Evolutionary conservation across 2,797 vertebrate genomes (phyloP).

Genomic region (Sorex maritimensis): DNA sequence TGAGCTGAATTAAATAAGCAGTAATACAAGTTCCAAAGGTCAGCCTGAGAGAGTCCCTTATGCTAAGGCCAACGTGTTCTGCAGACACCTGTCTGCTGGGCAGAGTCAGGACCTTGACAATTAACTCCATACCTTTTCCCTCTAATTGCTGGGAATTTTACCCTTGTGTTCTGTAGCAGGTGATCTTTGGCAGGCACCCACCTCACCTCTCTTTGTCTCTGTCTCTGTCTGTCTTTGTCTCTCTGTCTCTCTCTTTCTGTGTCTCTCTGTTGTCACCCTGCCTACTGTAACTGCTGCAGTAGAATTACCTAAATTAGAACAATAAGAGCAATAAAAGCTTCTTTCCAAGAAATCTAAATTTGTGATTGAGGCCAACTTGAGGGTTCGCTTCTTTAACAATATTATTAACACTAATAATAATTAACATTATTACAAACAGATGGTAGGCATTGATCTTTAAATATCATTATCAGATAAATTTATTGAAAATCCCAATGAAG

Average conservation of each 20-base stretch:
- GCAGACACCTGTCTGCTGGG: neutral
- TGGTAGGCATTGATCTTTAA: constrained; percentile 19
- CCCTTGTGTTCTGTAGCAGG: neutral
- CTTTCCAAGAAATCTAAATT: constrained; percentile 42
- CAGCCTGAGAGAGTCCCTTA: neutral
- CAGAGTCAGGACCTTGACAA: neutral
- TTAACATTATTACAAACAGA: neutral
- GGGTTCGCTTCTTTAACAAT: neutral
- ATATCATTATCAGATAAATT: constrained; percentile 38
- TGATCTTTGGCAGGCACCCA: neutral
- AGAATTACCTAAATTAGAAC: neutral
- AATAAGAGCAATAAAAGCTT: neutral
- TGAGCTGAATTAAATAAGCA: constrained; percentile 48
- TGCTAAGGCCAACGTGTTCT: neutral
- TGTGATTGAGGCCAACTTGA: neutral
- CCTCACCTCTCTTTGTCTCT: neutral
- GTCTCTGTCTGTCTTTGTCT: neutral
- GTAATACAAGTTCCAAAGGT: constrained; percentile 21
- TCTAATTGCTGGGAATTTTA: neutral
- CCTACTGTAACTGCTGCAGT: neutral
- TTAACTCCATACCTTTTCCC: neutral
- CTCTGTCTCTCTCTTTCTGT: neutral
- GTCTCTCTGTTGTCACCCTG: neutral
- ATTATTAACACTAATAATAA: neutral
- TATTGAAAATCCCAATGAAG: neutral